Evolutionary conservation across 2,888 invertebrate genomes (phyloP), one percentile per base, ranked within the genome.

Genomic region (Leptinotarsa haldemani): DNA sequence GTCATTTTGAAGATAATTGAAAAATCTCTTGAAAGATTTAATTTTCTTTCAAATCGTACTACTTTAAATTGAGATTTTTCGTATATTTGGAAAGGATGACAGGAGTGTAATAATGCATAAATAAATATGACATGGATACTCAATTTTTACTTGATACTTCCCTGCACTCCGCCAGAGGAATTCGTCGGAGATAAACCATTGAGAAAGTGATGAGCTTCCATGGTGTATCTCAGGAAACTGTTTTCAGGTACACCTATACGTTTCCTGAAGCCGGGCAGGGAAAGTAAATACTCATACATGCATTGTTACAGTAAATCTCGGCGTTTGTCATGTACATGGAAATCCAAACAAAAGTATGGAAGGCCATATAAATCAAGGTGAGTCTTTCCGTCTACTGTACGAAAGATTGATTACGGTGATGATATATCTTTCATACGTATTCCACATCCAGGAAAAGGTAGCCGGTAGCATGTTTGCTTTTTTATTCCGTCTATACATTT

Each of bases 291-390:
- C 56, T 69, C 70, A 53, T 58, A 67, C 64, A 61, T 68, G 74
- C 74, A 79, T 75, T 79, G 76, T 76, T 40, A 76, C 75, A 76
- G 76, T 80, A 80, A 80, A 81, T 81, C 80, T 81, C 77, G 78
- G 76, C 77, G 78, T 81, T 79, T 79, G 80, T 81, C 81, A 79
- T 79, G 78, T 78, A 78, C 81, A 75, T 76, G 78, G 80, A 79
- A 80, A 79, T 81, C 80, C 78, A 80, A 80, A 81, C 82, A 81
- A 82, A 82, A 82, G 80, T 82, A 80, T 72, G 77, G 78, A 77
- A 66, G 78, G 77, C 75, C 78, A 79, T 82, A 81, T 80, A 40
- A 40, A 82, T 82, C 81, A 82, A 82, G 78, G 74, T 76, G 76
- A 75, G 78, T 78, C 80, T 80, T 81, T 70, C 74, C 73, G 73